Evolutionary conservation across 2,113 vertebrate genomes (phyloP), one percentile per base, ranked within the genome.

Genomic region (Rafetus swinhoei): DNA sequence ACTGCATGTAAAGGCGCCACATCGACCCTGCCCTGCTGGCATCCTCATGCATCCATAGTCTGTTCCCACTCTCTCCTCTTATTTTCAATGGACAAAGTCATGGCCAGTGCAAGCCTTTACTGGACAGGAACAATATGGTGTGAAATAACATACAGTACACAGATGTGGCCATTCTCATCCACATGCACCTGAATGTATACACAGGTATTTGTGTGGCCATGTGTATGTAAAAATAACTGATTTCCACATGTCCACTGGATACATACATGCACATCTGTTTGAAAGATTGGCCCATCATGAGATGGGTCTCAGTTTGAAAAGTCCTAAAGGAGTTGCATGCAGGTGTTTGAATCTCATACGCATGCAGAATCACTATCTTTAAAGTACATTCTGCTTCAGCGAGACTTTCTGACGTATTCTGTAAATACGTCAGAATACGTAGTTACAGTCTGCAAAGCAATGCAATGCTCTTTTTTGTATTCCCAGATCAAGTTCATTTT

Each of bases 361-460:
- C 84, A 54, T 7, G 77, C 13, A 45, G 9, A 65, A 81, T 19
- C 74, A 74, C 25, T 14, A 79, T 29, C 54, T 89, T 13, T 55
- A 72, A 91, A 86, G 10, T 59, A 8, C 74, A 15, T 21, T 90
- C 35, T 59, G 18, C 50, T 84, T 89, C 59, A 88, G 39, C 88
- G 65, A 92, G 35, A 85, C 21, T 89, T 81, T 82, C n/a, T n/a
- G n/a, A n/a, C n/a, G n/a, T n/a, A n/a, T n/a, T n/a, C n/a, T n/a
- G n/a, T n/a, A n/a, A n/a, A n/a, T n/a, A n/a, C n/a, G 39, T 62
- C 82, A 89, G 14, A 62, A 81, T 53, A 95, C 92, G 79, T 88
- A 85, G 90, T 84, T 84, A 69, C 19, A 87, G 19, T 90, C 77
- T 16, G 52, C 79, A 62, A 45, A 60, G 57, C 35, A 80, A 84